Evolutionary conservation across 1,140 invertebrate genomes (phyloP), one percentile per base, ranked within the genome.

Genomic region (Aporrectodea caliginosa): DNA sequence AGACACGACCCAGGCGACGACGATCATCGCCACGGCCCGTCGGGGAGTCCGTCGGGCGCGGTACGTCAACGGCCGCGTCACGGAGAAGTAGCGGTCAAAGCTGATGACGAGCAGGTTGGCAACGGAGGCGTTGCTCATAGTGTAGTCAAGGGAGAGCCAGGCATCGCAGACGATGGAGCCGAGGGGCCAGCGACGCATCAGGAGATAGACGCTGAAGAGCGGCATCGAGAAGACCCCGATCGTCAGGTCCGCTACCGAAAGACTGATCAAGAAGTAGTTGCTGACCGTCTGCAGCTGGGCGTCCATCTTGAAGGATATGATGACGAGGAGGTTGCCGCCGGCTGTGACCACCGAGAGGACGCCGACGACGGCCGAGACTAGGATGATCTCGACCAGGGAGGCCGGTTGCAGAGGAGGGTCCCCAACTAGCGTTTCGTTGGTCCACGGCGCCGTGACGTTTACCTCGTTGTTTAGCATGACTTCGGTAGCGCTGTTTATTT

Each of bases 271-370:
- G 89, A 99, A 99, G 88, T 98, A 98, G 88, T 99, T 99, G 89
- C 94, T 97, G 84, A 99, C 98, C 33, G 97, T 98, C 89, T 98
- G 97, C 58, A 99, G 91, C 85, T 98, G 95, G 85, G 97, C 98
- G 91, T 99, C 97, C 88, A 98, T 80, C 89, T 93, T 91, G 84
- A 92, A 96, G 78, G 94, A 95, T 83, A 98, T 94, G 93, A 98
- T 97, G 75, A 98, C 96, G 92, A 98, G 93, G 75, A 95, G 92
- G 88, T 98, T 98, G 84, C 96, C 96, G 30, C 82, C 84, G 6
- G 86, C 82, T 0, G 87, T 88, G 14, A 71, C 34, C 0, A 85
- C 77, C 58, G 83, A 80, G 73, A 88, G 79, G 29, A 86, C 69
- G 74, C 79, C 80, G n/a, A 85, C 84, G 27, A 87, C 80, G 1